phyloP scores from a whole-genome alignment of 2,888 invertebrate species.

The Habroteleia sp. region DNA sequence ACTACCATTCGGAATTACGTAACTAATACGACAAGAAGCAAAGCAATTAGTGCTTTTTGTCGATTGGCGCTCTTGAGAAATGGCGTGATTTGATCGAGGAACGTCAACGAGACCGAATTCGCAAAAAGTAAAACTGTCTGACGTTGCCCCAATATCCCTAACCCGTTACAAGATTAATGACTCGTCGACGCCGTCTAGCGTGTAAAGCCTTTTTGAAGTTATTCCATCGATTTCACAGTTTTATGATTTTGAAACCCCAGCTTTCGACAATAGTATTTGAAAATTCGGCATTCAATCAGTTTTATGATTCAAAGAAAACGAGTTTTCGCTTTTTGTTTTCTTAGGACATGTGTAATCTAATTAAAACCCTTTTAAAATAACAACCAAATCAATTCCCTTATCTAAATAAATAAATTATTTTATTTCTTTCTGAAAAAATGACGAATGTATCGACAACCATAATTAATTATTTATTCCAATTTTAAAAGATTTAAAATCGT shows the following conservation, averaged over 20 bases:
- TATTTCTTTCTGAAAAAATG: too few relatives aligned
- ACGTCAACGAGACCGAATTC: constrained; percentile 46
- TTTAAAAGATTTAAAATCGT: too few relatives aligned
- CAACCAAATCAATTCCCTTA: constrained; percentile 14
- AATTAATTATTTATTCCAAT: too few relatives aligned
- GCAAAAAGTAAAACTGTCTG: constrained; percentile 50
- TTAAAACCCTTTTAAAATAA: constrained; percentile 34
- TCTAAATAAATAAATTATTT: too few relatives aligned
- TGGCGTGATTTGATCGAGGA: constrained; percentile 42
- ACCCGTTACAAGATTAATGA: constrained; percentile 61
- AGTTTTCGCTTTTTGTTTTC: constrained; percentile 27
- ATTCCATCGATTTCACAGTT: constrained; percentile 51
- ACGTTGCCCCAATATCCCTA: constrained; percentile 55
- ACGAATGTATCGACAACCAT: too few relatives aligned
- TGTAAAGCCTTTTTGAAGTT: constrained; percentile 51
- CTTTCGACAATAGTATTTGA: constrained; percentile 34
- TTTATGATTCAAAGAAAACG: constrained; percentile 44
- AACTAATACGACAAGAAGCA: constrained; percentile 42
- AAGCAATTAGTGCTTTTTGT: constrained; percentile 51
- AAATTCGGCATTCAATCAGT: constrained; percentile 34
- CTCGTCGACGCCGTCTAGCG: constrained; percentile 59
- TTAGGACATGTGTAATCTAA: constrained; percentile 42
- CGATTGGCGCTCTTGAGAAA: constrained; percentile 39
- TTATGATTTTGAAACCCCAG: constrained; percentile 45
- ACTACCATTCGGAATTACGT: constrained; percentile 8